Base-by-base conservation (phyloP, 2,113 vertebrate species). In the Oncorhynchus keta region DNA sequence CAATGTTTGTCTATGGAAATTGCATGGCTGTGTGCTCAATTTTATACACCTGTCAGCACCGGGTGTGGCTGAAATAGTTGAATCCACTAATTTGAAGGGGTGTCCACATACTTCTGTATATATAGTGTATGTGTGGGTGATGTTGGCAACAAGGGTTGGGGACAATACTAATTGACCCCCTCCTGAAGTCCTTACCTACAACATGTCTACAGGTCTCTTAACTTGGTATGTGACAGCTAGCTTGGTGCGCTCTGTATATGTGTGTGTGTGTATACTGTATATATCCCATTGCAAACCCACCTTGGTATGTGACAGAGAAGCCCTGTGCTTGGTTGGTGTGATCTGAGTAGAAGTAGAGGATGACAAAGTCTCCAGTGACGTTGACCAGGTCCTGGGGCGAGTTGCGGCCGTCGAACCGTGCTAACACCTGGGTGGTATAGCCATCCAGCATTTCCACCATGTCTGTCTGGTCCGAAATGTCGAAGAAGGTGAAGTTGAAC, bases 361-460 rank as follows among this genome's bases (percentile, higher is more conserved):
- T 97, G 49, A 97, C 94, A 49, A 95, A 98, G 88, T 98, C 96
- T 30, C 94, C 80, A 0, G 96, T 97, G 92, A 98, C 30, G 82
- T 98, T 98, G 5, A 99, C 90, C 55, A 94, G 88, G 62, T 90
- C 85, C n/a, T 94, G 92, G 0, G 97, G 97, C 0, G 89, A 93
- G 84, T 93, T 96, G 73, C 95, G 95, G 76, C 97, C 95, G 16
- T 93, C 94, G n/a, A 97, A 97, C 14, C 97, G 94, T 4, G 92
- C 95, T 72, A 98, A 86, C 84, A 99, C 97, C 0, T 89, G 92
- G 75, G 96, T 96, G 79, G 93, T 97, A 62, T 96, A 92, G 59
- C 97, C 97, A 0, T 99, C 94, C 85, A 98, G 91, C 22, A 99
- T 89, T 86, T 99, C 97, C 87, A 99, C 97, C 97, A 98, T 98